Percentiles rank a stretch among this genome's conserved stretches.
phyloP scores from a whole-genome alignment of 1,140 invertebrate genomes.

The Formica exsecta region DNA sequence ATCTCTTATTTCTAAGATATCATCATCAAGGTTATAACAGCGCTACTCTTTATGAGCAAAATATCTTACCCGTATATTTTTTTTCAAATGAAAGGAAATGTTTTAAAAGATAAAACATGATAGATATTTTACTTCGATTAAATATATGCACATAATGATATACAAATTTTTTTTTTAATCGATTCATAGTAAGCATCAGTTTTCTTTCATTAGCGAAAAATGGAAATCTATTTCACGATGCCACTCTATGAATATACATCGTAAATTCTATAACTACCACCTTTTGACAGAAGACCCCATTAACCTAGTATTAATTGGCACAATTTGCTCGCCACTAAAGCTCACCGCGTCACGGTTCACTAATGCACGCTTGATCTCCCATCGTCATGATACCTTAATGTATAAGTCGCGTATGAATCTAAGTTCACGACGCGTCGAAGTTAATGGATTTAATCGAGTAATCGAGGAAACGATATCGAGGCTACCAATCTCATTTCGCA shows the following conservation, averaged over 20 bases:
- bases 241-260: background rate
- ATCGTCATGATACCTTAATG: slow-evolving; percentile 52
- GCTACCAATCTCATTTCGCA: slow-evolving; percentile 35
- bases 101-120: background rate
- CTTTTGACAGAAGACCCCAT: slow-evolving; percentile 29
- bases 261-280: background rate
- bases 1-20: background rate
- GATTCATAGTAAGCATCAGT: background rate
- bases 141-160: background rate
- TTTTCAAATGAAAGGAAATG: background rate
- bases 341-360: slow-evolving; percentile 30
- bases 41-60: background rate
- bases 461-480: slow-evolving; percentile 63
- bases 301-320: slow-evolving; percentile 54
- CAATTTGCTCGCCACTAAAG: slow-evolving; percentile 41
- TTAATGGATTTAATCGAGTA: slow-evolving; percentile 48
- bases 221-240: background rate
- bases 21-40: background rate
- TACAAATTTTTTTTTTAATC: background rate
- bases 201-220: background rate
- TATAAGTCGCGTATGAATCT: slow-evolving; percentile 41
- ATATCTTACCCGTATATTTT: background rate
- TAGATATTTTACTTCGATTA: background rate
- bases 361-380: slow-evolving; percentile 29
- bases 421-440: slow-evolving; percentile 38